Percentiles rank a stretch among this genome's conserved stretches.
phyloP scores from a whole-genome alignment of 2,888 invertebrate genomes.

The Crioceris asparagi region DNA sequence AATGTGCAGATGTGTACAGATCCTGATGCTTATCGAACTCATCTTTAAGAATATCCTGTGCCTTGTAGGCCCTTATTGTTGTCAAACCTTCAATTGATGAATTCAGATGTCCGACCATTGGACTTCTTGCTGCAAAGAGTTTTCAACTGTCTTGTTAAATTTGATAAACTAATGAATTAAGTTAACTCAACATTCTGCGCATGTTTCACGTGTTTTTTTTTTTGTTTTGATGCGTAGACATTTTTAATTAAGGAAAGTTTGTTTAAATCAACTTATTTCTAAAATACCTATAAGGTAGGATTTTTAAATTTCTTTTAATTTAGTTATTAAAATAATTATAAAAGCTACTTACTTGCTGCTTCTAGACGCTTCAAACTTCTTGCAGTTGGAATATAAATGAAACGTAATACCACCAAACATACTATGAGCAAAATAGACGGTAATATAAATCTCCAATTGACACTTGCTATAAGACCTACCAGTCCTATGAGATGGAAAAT shows the following conservation, averaged over 20 bases:
- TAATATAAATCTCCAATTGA: slow-evolving; percentile 41
- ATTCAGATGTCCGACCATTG: slow-evolving; percentile 33
- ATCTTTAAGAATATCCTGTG: slow-evolving; percentile 29
- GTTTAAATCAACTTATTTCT: too few relatives aligned
- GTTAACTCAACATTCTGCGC: too few relatives aligned
- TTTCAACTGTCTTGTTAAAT: too few relatives aligned
- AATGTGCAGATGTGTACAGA: slow-evolving; percentile 29
- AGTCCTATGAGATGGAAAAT: slow-evolving; percentile 14
- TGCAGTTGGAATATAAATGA: slow-evolving; percentile 21
- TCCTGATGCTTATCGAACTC: slow-evolving; percentile 30
- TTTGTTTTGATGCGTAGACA: too few relatives aligned
- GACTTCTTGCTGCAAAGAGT: slow-evolving; percentile 35
- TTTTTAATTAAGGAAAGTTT: too few relatives aligned
- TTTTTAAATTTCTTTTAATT: too few relatives aligned
- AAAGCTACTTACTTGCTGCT: slow-evolving; percentile 35
- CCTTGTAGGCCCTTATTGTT: slow-evolving; percentile 33
- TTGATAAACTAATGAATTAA: too few relatives aligned
- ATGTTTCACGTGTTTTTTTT: too few relatives aligned
- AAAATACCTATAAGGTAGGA: too few relatives aligned
- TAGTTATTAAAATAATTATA: too few relatives aligned
- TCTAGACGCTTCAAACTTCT: slow-evolving; percentile 25
- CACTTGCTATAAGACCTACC: slow-evolving; percentile 33
- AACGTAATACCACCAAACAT: slow-evolving; percentile 15
- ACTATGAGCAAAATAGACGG: slow-evolving; percentile 16
- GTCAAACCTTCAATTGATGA: slow-evolving; percentile 35